Percentiles rank a stretch among this genome's conserved stretches.
phyloP scores from a whole-genome alignment of 2,797 vertebrate genomes.

The Aplochiton taeniatus region DNA sequence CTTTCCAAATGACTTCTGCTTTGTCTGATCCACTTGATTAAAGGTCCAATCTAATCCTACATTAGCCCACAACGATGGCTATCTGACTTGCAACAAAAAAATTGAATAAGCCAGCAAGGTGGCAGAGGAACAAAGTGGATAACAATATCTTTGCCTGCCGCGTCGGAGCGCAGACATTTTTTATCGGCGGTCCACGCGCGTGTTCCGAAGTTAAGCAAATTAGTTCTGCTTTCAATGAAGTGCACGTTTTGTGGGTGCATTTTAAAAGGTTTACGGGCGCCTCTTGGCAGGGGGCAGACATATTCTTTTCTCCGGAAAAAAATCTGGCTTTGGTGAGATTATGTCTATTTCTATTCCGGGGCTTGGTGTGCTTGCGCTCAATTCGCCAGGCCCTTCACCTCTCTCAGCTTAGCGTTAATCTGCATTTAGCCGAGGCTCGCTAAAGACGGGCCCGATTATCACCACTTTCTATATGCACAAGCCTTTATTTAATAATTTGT shows the following conservation, averaged over 20 bases:
- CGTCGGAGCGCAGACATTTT: conserved; percentile 58
- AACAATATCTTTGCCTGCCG: conserved; percentile 67
- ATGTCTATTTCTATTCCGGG: conserved; percentile 76
- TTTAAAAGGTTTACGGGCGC: conserved; percentile 72
- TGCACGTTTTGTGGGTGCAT: conserved; percentile 61
- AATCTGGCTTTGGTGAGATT: conserved; percentile 79
- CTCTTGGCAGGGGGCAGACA: conserved; percentile 71
- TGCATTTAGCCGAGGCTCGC: conserved; percentile 67
- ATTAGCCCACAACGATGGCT: conserved; percentile 58
- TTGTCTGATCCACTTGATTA: conserved; percentile 54
- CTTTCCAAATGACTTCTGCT: conserved; percentile 38
- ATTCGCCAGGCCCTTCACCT: conserved; percentile 79
- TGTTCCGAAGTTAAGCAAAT: conserved; percentile 79
- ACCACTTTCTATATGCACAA: conserved; percentile 56
- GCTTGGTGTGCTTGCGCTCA: conserved; percentile 66
- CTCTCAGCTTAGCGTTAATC: conserved; percentile 74
- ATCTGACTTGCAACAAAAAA: conserved; percentile 61
- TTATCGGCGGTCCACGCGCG: conserved; percentile 62
- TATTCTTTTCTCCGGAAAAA: conserved; percentile 70
- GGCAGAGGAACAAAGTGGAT: conserved; percentile 67
- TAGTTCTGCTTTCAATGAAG: conserved; percentile 76
- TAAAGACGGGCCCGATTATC: conserved; percentile 69
- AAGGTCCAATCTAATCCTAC: conserved; percentile 65
- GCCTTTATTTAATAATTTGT: conserved; percentile 71
- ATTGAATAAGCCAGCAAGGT: conserved; percentile 55